These are phyloP conservation scores for Chiridota heheva DNA, from an alignment of 35 echinoderm and acorn worm genomes.

Conservation along the genomic window DNA sequence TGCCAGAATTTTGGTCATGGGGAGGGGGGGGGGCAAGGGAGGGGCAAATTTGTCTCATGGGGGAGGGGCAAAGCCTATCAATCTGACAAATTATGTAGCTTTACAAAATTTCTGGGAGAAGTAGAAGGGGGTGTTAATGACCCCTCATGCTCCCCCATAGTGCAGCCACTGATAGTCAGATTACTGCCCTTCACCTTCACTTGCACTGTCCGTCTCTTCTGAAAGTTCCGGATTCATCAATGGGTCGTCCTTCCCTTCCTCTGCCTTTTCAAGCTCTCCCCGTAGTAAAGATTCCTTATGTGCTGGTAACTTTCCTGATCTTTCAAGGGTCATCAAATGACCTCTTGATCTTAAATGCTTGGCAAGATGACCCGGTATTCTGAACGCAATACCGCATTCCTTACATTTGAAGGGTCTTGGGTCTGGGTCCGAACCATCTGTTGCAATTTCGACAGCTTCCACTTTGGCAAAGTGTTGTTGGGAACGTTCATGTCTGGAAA, in stretches of 20 bases:
- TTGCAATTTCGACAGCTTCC: conserved; percentile 88
- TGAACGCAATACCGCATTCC: conserved; percentile 91
- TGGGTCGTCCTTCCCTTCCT: conserved; percentile 36
- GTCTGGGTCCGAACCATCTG: conserved; percentile 62
- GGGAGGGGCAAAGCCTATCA: too few relatives aligned
- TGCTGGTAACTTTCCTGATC: conserved; percentile 66
- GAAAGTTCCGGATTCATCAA: conserved; percentile 65
- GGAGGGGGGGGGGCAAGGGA: too few relatives aligned
- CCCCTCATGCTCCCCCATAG: too few relatives aligned
- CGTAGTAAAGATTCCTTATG: conserved; percentile 54
- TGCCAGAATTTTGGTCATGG: too few relatives aligned
- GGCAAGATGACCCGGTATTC: conserved; percentile 95
- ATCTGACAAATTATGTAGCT: too few relatives aligned
- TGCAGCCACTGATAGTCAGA: too few relatives aligned
- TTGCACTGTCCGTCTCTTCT: conserved; percentile 86
- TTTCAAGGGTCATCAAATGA: conserved; percentile 84
- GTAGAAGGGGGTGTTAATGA: too few relatives aligned
- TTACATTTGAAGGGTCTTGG: conserved; percentile 98
- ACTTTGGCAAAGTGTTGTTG: conserved; percentile 86
- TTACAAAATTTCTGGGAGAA: too few relatives aligned
- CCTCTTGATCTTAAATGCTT: conserved; percentile 90
- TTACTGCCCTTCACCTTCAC: conserved; percentile 57
- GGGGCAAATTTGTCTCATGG: too few relatives aligned
- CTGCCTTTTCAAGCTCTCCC: conserved; percentile 35
- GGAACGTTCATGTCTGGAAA: conserved; percentile 94